Conservation (phyloP, 35 echinoderm and acorn worm species). For the Eucidaris tribuloides region DNA sequence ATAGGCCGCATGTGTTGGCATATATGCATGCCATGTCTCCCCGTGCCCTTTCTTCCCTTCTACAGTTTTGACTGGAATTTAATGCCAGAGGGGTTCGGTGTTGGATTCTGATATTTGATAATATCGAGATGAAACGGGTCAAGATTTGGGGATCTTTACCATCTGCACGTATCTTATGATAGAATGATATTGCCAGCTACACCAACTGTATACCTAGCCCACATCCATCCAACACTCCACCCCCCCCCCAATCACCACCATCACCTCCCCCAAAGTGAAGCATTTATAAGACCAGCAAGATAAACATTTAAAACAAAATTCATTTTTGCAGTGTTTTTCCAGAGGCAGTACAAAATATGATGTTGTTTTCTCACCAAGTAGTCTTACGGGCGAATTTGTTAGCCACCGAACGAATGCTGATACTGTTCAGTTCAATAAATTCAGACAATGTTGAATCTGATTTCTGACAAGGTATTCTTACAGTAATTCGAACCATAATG, state of each 20-base stretch:
- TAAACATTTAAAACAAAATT: slow-evolving; percentile 11
- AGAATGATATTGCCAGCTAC: neutral
- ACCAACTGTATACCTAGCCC: neutral
- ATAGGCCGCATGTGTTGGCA: no score
- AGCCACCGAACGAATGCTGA: neutral
- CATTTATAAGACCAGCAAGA: neutral
- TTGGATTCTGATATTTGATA: slow-evolving; percentile 36
- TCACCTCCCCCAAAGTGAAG: neutral
- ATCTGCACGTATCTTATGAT: neutral
- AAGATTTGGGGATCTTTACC: slow-evolving; percentile 6
- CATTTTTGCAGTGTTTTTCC: slow-evolving; percentile 18
- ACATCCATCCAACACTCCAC: neutral
- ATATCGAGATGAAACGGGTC: slow-evolving; percentile 12
- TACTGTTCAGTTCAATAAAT: neutral
- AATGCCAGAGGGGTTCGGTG: slow-evolving; percentile 26
- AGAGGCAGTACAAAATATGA: slow-evolving; percentile 24
- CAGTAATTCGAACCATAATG: slow-evolving; percentile 23
- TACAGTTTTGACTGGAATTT: slow-evolving; percentile 20
- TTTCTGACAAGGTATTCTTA: neutral
- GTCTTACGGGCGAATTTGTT: slow-evolving; percentile 15
- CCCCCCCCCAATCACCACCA: neutral
- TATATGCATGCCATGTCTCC: no score
- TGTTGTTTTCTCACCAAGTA: slow-evolving; percentile 29
- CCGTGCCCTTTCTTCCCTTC: no score
- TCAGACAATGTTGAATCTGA: slow-evolving; percentile 6